Conservation (phyloP, 1,140 invertebrate genomes). For the Orius insidiosus region DNA sequence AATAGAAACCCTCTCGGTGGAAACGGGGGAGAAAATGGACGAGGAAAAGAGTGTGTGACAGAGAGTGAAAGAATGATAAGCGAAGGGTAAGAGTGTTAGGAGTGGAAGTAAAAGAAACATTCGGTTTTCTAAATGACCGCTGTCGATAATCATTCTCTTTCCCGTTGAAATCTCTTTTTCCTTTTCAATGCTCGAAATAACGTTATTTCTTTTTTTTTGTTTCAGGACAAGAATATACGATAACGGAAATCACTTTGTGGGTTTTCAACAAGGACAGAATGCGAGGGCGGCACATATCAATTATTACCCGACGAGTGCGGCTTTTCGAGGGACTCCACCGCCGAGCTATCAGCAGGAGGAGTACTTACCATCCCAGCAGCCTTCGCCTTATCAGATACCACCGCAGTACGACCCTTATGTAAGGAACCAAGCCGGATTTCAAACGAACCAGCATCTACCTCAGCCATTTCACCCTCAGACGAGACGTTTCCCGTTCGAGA, state of each 20-base stretch:
- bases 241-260: conserved; percentile 3
- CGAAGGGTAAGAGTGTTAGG: too few species aligned
- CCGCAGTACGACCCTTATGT: conserved; percentile 5
- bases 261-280: background rate
- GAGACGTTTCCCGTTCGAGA: conserved; percentile 5
- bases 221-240: conserved; percentile 10
- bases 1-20: too few species aligned
- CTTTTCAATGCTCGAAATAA: too few species aligned
- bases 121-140: too few species aligned
- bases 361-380: background rate
- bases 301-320: background rate
- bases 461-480: conserved; percentile 19
- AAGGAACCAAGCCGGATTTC: conserved; percentile 7
- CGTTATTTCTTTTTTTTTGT: conserved; percentile 24
- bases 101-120: too few species aligned
- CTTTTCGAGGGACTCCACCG: conserved; percentile 1
- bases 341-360: conserved; percentile 7
- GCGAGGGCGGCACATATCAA: background rate
- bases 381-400: conserved; percentile 6
- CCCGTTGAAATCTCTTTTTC: too few species aligned
- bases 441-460: conserved; percentile 20
- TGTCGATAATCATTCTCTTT: too few species aligned
- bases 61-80: too few species aligned
- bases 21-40: too few species aligned
- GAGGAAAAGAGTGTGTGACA: too few species aligned